Percentiles rank a stretch among this genome's conserved stretches.
These are phyloP conservation scores for Phoeniculus purpureus DNA, from an alignment of 2,797 vertebrate species.

Conservation along the genomic window DNA sequence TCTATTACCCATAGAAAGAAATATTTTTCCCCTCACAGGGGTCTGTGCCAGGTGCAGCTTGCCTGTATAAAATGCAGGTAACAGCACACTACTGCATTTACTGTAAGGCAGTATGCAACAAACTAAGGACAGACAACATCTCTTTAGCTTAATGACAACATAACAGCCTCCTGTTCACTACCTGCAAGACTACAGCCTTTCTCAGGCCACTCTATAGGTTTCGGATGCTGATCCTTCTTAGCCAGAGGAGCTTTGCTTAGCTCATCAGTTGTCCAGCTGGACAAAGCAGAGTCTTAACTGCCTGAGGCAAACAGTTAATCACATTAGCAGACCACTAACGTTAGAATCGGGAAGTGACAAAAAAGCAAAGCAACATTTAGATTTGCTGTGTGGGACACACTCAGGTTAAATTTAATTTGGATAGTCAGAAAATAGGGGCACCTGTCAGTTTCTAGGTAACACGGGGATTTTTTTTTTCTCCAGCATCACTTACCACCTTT, in stretches of 20 bases:
- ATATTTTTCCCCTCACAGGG: not conserved
- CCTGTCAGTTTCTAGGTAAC: conserved; percentile 58
- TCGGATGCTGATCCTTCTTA: conserved; percentile 69
- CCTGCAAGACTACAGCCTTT: not conserved
- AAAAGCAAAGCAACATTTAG: conserved; percentile 52
- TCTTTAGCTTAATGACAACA: conserved; percentile 1
- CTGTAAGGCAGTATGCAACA: not conserved
- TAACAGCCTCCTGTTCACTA: not conserved
- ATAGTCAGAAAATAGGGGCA: conserved; percentile 67
- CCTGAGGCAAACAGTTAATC: conserved; percentile 74
- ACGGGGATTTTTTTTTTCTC: conserved; percentile 68
- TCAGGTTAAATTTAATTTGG: conserved; percentile 68
- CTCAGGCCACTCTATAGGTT: conserved; percentile 28
- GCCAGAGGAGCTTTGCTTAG: conserved; percentile 67
- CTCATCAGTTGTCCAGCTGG: conserved; percentile 76
- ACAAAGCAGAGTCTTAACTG: conserved; percentile 74
- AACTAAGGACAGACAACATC: not conserved
- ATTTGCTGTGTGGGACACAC: conserved; percentile 33
- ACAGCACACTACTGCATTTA: not conserved
- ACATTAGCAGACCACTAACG: conserved; percentile 55
- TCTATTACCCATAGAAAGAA: not conserved
- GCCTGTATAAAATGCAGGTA: not conserved
- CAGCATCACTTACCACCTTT: conserved; percentile 68
- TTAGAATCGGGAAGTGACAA: conserved; percentile 51
- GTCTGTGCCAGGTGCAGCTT: not conserved